These are phyloP conservation scores for Cerceris ruficornis DNA, from an alignment of 2,888 invertebrate species.

Conservation along the genomic window DNA sequence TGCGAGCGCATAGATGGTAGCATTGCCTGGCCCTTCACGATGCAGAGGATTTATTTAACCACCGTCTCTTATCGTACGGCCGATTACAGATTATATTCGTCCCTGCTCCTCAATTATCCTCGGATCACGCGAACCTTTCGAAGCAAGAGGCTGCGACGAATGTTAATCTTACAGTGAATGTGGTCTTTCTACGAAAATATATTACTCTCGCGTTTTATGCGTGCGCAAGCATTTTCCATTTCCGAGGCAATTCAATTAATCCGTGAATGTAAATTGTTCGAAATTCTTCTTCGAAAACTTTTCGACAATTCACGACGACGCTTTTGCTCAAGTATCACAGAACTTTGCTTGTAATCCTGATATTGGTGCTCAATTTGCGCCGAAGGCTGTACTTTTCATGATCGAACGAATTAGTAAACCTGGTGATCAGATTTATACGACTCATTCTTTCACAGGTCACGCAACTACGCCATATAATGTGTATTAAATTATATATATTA, in stretches of 20 bases:
- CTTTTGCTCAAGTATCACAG: too few relatives aligned
- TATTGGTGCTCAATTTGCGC: too few relatives aligned
- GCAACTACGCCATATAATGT: background rate
- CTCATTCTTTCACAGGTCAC: background rate
- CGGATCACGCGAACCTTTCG: background rate
- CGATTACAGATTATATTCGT: slow-evolving; percentile 5
- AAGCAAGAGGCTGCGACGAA: background rate
- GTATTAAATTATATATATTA: too few relatives aligned
- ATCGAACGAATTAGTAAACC: background rate
- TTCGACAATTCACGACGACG: background rate
- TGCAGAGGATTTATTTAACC: slow-evolving; percentile 24
- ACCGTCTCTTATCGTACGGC: slow-evolving; percentile 14
- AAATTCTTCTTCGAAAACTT: background rate
- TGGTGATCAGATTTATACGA: background rate
- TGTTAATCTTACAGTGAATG: background rate
- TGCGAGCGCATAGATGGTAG: slow-evolving; percentile 40
- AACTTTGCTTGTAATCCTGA: too few relatives aligned
- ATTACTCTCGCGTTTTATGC: too few relatives aligned
- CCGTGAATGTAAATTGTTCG: background rate
- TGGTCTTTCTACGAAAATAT: too few relatives aligned
- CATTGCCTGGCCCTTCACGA: slow-evolving; percentile 21
- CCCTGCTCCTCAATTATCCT: background rate
- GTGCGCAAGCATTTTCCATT: too few relatives aligned
- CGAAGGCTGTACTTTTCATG: too few relatives aligned
- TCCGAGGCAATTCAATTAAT: background rate